Conservation (phyloP, 1,140 invertebrate species). For the Augochlora pura region DNA sequence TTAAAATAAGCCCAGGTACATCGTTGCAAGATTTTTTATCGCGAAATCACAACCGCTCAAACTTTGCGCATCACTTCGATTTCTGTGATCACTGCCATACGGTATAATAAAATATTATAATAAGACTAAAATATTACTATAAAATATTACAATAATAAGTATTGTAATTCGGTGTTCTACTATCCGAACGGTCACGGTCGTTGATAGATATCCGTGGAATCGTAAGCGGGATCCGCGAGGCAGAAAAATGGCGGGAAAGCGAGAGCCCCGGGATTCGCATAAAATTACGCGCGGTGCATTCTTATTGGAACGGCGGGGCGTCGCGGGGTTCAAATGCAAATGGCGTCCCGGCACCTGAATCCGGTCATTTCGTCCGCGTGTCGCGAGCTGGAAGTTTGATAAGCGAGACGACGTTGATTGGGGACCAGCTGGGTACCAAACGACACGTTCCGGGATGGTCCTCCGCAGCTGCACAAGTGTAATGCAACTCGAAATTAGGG, state of each 20-base stretch:
- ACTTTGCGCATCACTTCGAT: too few relatives aligned
- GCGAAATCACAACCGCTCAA: too few relatives aligned
- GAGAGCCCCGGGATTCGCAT: not conserved
- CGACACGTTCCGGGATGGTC: constrained; percentile 9
- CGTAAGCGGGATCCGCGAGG: too few relatives aligned
- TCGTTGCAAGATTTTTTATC: too few relatives aligned
- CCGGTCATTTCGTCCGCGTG: constrained; percentile 24
- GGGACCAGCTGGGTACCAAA: constrained; percentile 34
- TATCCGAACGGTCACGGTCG: too few relatives aligned
- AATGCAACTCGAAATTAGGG: constrained; percentile 25
- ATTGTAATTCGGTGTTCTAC: too few relatives aligned
- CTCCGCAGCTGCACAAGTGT: not conserved
- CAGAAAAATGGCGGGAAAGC: not conserved
- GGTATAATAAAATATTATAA: too few relatives aligned
- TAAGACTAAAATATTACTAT: too few relatives aligned
- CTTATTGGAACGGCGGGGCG: not conserved
- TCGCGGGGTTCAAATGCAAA: constrained; percentile 42
- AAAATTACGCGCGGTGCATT: constrained; percentile 34
- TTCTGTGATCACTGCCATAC: too few relatives aligned
- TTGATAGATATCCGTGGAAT: too few relatives aligned
- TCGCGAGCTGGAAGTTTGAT: constrained; percentile 35
- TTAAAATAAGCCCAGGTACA: too few relatives aligned
- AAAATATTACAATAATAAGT: too few relatives aligned
- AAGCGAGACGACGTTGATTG: constrained; percentile 26
- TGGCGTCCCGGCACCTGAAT: constrained; percentile 13